Evolutionary conservation across 2,888 invertebrate species (phyloP).

Genomic region (Drosophila nr. perissopoda): DNA sequence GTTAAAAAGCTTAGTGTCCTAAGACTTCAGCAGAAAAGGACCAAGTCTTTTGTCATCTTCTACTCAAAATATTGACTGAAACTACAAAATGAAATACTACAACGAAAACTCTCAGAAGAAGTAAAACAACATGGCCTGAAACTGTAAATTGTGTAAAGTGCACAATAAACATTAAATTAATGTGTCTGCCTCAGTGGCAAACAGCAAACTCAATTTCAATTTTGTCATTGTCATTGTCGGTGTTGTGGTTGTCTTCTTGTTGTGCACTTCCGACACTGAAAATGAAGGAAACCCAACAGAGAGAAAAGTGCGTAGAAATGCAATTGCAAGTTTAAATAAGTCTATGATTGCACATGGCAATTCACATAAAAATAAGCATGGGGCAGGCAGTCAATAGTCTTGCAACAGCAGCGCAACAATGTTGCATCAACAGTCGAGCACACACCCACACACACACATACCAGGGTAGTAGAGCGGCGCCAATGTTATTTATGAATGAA

Average conservation of each 20-base stretch:
- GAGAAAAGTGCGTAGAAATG: conserved; percentile 8
- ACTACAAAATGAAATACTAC: not conserved
- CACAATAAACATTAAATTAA: conserved; percentile 53
- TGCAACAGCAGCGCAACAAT: conserved; percentile 48
- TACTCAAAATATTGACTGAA: not conserved
- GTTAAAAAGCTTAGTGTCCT: not conserved
- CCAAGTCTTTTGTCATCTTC: not conserved
- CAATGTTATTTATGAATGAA: conserved; percentile 70
- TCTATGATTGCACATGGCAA: conserved; percentile 43
- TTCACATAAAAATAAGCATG: conserved; percentile 50
- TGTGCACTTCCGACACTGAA: conserved; percentile 46
- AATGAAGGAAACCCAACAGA: not conserved
- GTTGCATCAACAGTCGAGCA: conserved; percentile 51
- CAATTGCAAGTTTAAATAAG: conserved; percentile 12
- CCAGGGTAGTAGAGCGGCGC: conserved; percentile 31
- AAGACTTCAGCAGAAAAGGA: conserved; percentile 3
- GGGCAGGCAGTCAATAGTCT: conserved; percentile 9
- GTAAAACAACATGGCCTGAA: not conserved
- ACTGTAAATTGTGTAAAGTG: conserved; percentile 1
- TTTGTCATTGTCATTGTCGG: conserved; percentile 8
- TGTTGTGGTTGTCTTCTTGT: conserved; percentile 29
- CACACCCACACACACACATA: not conserved
- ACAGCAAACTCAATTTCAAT: conserved; percentile 31
- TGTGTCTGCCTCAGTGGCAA: conserved; percentile 44
- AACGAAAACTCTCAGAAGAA: not conserved